Base-by-base conservation (phyloP, 2,797 vertebrate genomes). In the Dromococcyx pavoninus region DNA sequence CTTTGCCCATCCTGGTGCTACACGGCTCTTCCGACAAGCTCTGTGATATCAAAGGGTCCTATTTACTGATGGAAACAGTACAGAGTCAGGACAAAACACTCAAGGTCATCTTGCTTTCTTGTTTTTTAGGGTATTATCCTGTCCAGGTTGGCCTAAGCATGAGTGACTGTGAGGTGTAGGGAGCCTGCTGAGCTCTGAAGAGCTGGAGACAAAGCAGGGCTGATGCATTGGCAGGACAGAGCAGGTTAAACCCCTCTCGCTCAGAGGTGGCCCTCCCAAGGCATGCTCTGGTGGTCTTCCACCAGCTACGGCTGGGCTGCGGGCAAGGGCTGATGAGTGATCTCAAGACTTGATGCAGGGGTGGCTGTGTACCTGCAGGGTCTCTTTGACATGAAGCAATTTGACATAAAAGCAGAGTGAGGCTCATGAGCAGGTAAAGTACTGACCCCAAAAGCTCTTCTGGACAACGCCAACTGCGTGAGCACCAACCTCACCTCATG, bases 1-100 rank as follows among this genome's bases (percentile, higher is more conserved):
- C 96, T 37, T 97, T 99, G 97, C 99, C 99, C 46, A 98, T 99
- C 96, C 94, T 99, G 93, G 97, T 99, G 97, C 98, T 99, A 51
- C 99, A 99, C 6, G 99, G 99, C 11, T 98, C 98, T 2, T 97
- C 97, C 0, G 99, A 99, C 97, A 99, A 98, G 95, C 98, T 99
- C 65, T 99, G 99, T 1, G 98, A 99, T 91, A 98, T 99, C 97
- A 97, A 92, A 85, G 99, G 99, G n/a, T 98, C 99, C 37, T 98
- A 98, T 53, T 89, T 99, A 76, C 98, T 99, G 98, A 97, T 98
- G 91, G 98, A 99, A n/a, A 98, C 97, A 0, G 97, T 98, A 67
- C 96, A 94, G n/a, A 99, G 98, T 90, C 95, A 98, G 37, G 99
- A 99, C 98, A 99, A 99, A 96, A 99, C 98, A 0, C 82, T 99